These are phyloP conservation scores for Drosophila littoralis DNA, from an alignment of 1,140 invertebrate genomes.

Conservation along the genomic window DNA sequence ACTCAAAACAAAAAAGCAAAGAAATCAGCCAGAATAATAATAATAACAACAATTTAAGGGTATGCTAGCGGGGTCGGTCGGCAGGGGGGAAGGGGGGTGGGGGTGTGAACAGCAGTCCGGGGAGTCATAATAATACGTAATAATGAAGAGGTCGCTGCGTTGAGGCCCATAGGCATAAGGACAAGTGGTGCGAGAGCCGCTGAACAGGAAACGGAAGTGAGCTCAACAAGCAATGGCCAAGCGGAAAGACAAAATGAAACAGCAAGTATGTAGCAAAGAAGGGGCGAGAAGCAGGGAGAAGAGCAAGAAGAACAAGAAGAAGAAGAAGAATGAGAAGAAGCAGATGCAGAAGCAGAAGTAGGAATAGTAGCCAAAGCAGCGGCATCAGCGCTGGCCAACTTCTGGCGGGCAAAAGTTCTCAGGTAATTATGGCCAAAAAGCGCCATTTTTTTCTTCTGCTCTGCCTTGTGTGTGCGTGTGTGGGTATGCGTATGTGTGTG, in stretches of 20 bases:
- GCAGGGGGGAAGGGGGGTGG: neutral
- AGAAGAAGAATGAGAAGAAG: neutral
- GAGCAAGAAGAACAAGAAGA: neutral
- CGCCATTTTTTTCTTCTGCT: constrained; percentile 72
- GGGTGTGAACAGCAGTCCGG: neutral
- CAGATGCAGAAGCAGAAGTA: constrained; percentile 6
- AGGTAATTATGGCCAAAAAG: constrained; percentile 82
- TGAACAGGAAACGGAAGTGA: constrained; percentile 69
- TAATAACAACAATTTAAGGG: constrained; percentile 16
- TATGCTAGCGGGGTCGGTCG: neutral
- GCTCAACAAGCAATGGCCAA: constrained; percentile 58
- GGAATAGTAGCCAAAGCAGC: neutral
- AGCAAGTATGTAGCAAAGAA: constrained; percentile 9
- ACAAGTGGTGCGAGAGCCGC: neutral
- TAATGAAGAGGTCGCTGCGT: constrained; percentile 58
- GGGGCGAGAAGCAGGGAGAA: neutral
- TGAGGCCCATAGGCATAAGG: constrained; percentile 44
- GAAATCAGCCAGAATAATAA: constrained; percentile 30
- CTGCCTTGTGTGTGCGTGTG: neutral
- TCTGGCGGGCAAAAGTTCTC: constrained; percentile 66
- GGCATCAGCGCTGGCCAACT: constrained; percentile 1
- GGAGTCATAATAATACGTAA: constrained; percentile 76
- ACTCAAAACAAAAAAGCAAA: constrained; percentile 71
- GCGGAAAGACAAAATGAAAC: constrained; percentile 39
- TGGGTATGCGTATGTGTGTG: neutral